Base-by-base conservation (phyloP, 2,888 invertebrate genomes). In the Saturnia pavonia region DNA sequence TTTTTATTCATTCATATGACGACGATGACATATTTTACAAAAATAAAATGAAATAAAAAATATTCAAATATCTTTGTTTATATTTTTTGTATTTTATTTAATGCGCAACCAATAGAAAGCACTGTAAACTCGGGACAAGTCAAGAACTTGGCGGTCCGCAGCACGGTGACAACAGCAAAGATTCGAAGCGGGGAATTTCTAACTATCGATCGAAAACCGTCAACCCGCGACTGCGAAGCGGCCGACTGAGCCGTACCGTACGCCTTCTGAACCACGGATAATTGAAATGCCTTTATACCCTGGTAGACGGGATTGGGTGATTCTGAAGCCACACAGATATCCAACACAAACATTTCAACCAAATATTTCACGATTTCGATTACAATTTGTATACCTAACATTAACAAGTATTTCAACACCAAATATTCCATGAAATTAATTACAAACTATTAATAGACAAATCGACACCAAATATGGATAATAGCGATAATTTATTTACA, bases 241-340 rank as follows among this genome's bases (percentile, higher is more conserved):
- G 65, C 65, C 65, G n/a, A 65, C 65, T n/a, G 25, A 60, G 27
- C 76, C 75, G 80, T 75, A 75, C 73, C 76, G 74, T 72, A 77
- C 75, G 73, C 76, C 74, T 73, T 77, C 75, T 75, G 82, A 79
- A 78, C 80, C 77, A 71, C 78, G 81, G 86, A 88, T 88, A 87
- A 88, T 88, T 88, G 88, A 84, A 88, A 88, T 88, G 86, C 86
- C 87, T 85, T n/a, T n/a, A n/a, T 79, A 78, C 77, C 79, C 78
- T 78, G 74, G 75, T 78, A 80, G 80, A 76, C 80, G 78, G 78
- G 81, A 82, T 80, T 80, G 77, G 80, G 77, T 71, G 78, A 75
- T 77, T 74, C 75, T 9, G 76, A 71, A 73, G 51, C 74, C 76
- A 76, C 75, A 76, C 73, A 75, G 78, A 75, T 77, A 80, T 80